Conservation (phyloP, 2,797 vertebrate genomes). For the Artibeus jamaicensis region DNA sequence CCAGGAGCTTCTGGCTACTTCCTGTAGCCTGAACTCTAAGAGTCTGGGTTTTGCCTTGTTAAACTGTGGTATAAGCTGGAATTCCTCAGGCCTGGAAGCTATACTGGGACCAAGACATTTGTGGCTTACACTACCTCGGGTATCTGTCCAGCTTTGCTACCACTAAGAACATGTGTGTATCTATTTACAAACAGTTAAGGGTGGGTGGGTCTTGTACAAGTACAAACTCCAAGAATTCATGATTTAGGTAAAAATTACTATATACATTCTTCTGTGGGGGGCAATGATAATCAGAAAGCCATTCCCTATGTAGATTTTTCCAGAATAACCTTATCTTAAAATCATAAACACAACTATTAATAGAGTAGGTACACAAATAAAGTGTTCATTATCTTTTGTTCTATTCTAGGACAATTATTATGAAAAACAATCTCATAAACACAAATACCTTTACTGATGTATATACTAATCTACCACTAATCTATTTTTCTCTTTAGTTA, state of each 20-base stretch:
- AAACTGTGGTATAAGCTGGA: conserved; percentile 69
- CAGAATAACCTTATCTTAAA: background rate
- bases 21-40: conserved; percentile 63
- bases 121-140: conserved; percentile 52
- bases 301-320: background rate
- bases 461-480: background rate
- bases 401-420: background rate
- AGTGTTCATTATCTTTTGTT: background rate
- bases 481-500: background rate
- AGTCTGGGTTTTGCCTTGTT: conserved; percentile 72
- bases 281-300: background rate
- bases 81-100: conserved; percentile 61
- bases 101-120: conserved; percentile 58
- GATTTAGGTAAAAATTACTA: background rate
- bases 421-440: background rate
- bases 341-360: background rate
- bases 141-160: conserved; percentile 47
- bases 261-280: background rate
- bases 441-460: background rate
- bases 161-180: conserved; percentile 18
- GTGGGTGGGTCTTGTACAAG: background rate
- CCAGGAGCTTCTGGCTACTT: conserved; percentile 66
- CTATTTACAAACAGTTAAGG: background rate
- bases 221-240: conserved; percentile 11
- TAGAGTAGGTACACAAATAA: background rate